A percentile compares a stretch with the other conserved stretches of the same genome.
phyloP scores from a whole-genome alignment of 2,113 vertebrate species.

The Hippoglossus stenolepis region DNA sequence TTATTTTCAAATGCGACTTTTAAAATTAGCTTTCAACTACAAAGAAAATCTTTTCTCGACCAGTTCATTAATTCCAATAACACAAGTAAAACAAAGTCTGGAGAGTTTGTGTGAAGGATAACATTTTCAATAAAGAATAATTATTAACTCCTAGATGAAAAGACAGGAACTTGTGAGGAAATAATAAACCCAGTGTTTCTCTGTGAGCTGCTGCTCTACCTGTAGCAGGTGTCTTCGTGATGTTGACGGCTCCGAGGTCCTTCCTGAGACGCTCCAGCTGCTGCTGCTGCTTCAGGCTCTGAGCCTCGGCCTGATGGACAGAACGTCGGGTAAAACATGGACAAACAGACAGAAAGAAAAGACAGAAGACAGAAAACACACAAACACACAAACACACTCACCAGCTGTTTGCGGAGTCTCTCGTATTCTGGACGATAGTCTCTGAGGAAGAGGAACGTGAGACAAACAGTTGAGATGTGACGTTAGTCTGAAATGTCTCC shows the following conservation, averaged over 20 bases:
- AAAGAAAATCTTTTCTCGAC: too few relatives aligned
- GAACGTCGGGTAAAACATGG: neutral
- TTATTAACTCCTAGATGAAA: too few relatives aligned
- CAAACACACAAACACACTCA: conserved; percentile 67
- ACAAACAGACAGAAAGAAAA: neutral
- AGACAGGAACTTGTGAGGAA: too few relatives aligned
- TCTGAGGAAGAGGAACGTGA: conserved; percentile 69
- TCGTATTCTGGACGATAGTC: conserved; percentile 97
- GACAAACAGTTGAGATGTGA: neutral
- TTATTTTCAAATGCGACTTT: too few relatives aligned
- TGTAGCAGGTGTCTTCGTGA: conserved; percentile 78
- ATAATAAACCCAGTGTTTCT: too few relatives aligned
- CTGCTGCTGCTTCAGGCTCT: conserved; percentile 87
- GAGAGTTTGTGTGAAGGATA: too few relatives aligned
- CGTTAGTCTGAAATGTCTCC: neutral
- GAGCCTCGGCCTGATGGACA: conserved; percentile 81
- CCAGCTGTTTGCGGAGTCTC: conserved; percentile 87
- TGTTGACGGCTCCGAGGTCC: conserved; percentile 87
- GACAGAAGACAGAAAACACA: too few relatives aligned
- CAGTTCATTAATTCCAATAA: too few relatives aligned
- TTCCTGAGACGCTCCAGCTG: conserved; percentile 89
- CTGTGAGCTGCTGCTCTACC: conserved; percentile 68
- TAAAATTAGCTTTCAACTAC: too few relatives aligned
- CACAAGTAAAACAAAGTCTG: too few relatives aligned
- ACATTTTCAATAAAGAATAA: too few relatives aligned